These are phyloP conservation scores for Manis javanica DNA, from an alignment of 2,797 vertebrate species.

Conservation along the genomic window DNA sequence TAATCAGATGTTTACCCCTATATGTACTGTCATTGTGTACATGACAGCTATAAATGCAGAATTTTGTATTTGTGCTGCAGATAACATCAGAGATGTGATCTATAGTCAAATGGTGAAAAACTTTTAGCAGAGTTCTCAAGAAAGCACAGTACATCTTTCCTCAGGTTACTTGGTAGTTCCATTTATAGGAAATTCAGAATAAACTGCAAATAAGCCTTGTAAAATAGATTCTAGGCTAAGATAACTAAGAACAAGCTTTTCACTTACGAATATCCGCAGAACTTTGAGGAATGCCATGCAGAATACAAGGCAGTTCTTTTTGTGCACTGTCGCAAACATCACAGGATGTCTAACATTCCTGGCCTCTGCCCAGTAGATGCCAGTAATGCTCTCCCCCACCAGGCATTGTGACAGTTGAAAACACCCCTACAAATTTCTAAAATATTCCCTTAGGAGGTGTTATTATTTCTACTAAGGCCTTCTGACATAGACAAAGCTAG, in stretches of 20 bases:
- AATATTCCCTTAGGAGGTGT: neutral
- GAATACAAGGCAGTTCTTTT: neutral
- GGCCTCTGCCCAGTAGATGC: neutral
- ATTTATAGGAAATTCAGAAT: neutral
- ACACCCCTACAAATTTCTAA: neutral
- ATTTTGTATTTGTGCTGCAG: neutral
- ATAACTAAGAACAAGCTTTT: conserved; percentile 34
- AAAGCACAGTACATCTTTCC: neutral
- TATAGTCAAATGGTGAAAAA: neutral
- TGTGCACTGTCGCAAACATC: neutral
- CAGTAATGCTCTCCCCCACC: neutral
- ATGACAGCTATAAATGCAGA: neutral
- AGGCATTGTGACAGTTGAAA: neutral
- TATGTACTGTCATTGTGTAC: neutral
- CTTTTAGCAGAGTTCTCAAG: neutral
- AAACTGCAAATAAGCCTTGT: conserved; percentile 6
- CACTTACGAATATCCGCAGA: neutral
- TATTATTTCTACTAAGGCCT: neutral
- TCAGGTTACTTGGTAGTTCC: neutral
- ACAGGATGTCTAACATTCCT: neutral
- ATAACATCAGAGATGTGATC: neutral
- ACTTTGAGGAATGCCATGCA: neutral
- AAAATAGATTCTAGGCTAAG: neutral
- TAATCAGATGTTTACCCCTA: neutral
- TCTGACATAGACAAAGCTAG: neutral